These are phyloP conservation scores for Bugula neritina DNA, from an alignment of 2,888 invertebrate genomes.

Conservation along the genomic window DNA sequence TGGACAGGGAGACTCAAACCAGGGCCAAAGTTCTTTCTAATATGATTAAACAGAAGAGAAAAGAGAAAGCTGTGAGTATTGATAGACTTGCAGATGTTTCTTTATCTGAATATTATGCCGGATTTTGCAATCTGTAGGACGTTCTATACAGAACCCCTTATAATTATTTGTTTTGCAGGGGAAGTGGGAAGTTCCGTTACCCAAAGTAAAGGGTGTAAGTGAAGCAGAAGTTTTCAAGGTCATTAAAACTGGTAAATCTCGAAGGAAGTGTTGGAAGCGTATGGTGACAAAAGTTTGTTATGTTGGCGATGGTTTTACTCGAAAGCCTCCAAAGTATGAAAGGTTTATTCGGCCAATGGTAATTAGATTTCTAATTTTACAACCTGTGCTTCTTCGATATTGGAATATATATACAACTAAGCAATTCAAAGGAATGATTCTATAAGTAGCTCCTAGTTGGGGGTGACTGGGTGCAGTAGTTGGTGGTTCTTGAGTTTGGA, in stretches of 20 bases:
- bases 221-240: conserved; percentile 96
- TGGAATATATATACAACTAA: too few relatives aligned
- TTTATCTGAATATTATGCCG: background rate
- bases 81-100: background rate
- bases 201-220: conserved; percentile 92
- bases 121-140: too few relatives aligned
- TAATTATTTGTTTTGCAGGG: too few relatives aligned
- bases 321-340: conserved; percentile 98
- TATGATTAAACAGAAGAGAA: conserved; percentile 98
- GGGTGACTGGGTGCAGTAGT: too few relatives aligned
- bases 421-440: too few relatives aligned
- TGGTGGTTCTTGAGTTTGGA: too few relatives aligned
- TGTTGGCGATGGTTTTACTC: conserved; percentile 95
- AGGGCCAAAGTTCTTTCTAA: conserved; percentile 93
- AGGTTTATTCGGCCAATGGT: conserved; percentile 94
- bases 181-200: conserved; percentile 99
- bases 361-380: too few relatives aligned
- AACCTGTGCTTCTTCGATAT: too few relatives aligned
- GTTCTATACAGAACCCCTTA: too few relatives aligned
- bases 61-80: conserved; percentile 76
- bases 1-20: conserved; percentile 90
- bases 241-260: conserved; percentile 81
- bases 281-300: conserved; percentile 98
- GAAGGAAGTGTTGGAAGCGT: conserved; percentile 79
- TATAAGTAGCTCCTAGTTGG: too few relatives aligned